phyloP scores from a whole-genome alignment of 2,113 vertebrate genomes.

The Manacus vitellinus region DNA sequence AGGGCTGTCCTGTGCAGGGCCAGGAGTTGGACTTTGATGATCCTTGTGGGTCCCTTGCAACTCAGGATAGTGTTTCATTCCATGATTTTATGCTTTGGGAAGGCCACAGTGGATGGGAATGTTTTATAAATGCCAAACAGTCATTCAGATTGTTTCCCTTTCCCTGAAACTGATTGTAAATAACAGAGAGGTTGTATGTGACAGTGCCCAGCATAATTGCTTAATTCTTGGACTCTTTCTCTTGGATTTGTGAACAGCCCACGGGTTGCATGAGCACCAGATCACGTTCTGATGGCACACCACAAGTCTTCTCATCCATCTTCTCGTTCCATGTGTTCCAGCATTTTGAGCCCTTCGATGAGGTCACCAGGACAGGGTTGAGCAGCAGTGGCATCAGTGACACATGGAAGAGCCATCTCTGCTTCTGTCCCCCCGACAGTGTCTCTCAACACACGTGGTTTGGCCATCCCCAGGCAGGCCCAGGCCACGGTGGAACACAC shows the following conservation, averaged over 20 bases:
- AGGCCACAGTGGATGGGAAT: neutral
- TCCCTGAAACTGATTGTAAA: neutral
- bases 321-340: accelerated
- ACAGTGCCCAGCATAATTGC: neutral
- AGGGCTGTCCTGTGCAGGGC: neutral
- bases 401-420: neutral
- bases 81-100: neutral
- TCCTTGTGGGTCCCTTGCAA: neutral
- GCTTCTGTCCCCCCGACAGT: neutral
- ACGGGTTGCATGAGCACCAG: accelerated
- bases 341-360: neutral
- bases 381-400: accelerated
- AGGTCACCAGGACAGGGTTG: neutral
- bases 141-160: neutral
- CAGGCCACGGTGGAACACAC: accelerated
- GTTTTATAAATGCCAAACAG: neutral
- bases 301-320: neutral
- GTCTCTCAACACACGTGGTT: accelerated
- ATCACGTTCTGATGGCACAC: neutral
- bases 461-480: neutral
- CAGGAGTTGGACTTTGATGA: neutral
- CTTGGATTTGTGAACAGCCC: neutral
- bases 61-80: neutral
- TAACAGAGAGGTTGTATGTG: neutral
- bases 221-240: neutral